Conservation (phyloP, 1,140 invertebrate genomes). For the Marisa cornuarietis region DNA sequence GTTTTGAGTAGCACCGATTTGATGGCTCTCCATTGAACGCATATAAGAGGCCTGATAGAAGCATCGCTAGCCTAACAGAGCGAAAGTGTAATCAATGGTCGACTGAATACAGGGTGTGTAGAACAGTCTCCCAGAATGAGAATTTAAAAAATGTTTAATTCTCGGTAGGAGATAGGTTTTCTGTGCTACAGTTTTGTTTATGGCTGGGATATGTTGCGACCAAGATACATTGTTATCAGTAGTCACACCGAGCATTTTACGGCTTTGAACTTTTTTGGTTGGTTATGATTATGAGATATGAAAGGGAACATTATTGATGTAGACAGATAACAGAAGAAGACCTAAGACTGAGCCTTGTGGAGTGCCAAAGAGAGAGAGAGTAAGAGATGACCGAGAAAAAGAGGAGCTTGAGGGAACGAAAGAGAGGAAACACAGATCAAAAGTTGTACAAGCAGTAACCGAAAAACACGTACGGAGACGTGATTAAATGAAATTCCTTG, state of each 20-base stretch:
- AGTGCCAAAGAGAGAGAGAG: background rate
- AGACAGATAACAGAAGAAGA: too few species aligned
- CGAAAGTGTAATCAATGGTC: background rate
- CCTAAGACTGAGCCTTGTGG: background rate
- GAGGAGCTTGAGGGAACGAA: background rate
- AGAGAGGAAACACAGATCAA: background rate
- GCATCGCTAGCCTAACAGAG: too few species aligned
- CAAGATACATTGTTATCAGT: background rate
- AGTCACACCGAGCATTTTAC: too few species aligned
- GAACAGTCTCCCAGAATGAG: background rate
- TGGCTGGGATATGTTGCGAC: background rate
- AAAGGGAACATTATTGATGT: too few species aligned
- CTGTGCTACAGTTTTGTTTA: conserved; percentile 1
- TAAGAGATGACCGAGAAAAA: conserved; percentile 11
- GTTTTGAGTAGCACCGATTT: too few species aligned
- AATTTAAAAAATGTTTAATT: too few species aligned
- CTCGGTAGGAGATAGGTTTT: background rate
- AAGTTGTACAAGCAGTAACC: background rate
- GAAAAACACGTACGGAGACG: too few species aligned
- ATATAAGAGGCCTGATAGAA: too few species aligned
- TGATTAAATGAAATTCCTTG: too few species aligned
- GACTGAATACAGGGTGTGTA: background rate
- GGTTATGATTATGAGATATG: too few species aligned
- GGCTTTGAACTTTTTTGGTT: too few species aligned
- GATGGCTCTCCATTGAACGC: too few species aligned